Percentiles rank a stretch among this genome's conserved stretches.
These are phyloP conservation scores for Oreochromis tanganicae DNA, from an alignment of 2,113 vertebrate genomes.

Conservation along the genomic window DNA sequence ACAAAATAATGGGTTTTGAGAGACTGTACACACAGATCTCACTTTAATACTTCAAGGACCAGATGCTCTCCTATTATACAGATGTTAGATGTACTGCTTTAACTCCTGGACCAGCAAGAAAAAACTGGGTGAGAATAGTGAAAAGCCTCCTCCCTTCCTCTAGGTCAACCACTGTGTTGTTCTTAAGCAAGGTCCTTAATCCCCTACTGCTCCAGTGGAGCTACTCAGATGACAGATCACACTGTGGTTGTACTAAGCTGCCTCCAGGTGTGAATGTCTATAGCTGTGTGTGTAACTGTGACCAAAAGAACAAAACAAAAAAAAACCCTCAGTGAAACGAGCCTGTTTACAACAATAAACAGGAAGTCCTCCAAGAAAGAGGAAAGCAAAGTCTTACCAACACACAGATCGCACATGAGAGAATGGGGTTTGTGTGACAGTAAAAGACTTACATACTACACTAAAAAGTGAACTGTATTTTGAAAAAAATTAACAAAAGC, in stretches of 20 bases:
- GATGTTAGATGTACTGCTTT: background rate
- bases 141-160: background rate
- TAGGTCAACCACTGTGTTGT: background rate
- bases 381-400: background rate
- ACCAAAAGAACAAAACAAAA: background rate
- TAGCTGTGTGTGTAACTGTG: background rate
- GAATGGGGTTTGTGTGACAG: background rate
- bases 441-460: background rate
- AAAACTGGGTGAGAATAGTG: background rate
- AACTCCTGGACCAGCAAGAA: background rate
- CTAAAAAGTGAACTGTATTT: background rate
- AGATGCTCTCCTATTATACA: background rate
- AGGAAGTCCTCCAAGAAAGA: background rate
- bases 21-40: background rate
- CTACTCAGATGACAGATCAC: background rate
- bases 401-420: background rate
- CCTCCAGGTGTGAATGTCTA: background rate
- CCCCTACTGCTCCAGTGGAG: background rate
- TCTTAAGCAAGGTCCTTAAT: background rate
- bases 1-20: background rate
- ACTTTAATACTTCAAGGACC: background rate
- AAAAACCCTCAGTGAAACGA: background rate
- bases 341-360: background rate
- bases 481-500: background rate
- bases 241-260: background rate